Evolutionary conservation across 2,797 vertebrate species (phyloP), one percentile per base, ranked within the genome.

Genomic region (Microchirus variegatus): DNA sequence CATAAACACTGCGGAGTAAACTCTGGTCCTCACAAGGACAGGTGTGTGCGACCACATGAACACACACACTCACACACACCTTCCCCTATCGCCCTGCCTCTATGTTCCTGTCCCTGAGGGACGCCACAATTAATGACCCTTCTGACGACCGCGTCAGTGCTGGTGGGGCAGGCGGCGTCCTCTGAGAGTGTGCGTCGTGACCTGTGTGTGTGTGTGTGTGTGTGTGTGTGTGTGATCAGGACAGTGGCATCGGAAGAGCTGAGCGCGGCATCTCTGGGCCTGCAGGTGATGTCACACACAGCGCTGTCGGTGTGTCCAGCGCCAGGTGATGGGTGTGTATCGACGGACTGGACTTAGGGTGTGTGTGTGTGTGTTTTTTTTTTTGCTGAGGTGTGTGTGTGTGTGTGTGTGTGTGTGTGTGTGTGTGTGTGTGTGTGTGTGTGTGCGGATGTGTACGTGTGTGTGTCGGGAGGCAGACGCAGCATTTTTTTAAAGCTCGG

Each of bases 401-500:
- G 4, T 14, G 40, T 41, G 50, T 22, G 22, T 22, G 22, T 22
- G 22, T 22, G 22, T 3, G 5, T 22, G 31, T 35, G 35, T 40
- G 13, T 16, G 70, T 65, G 85, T 85, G 83, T 85, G 78, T 84
- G 78, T 50, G 75, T 67, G 78, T 5, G 4, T 14, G 40, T 41
- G 50, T 22, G 22, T 22, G 22, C 5, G 22, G 3, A 5, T 3
- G 5, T 22, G 31, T 35, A 16, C 19, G 13, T 16, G 70, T 65
- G 85, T 85, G 83, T 85, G 78, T 84, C n/a, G 47, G 2, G 76
- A 73, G 89, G 84, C 87, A 80, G 77, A 92, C 90, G 53, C 92
- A 93, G 92, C 91, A 86, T 54, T 93, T 93, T 54, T 93, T 93
- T 91, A 90, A 90, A 91, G 71, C 75, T 78, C 6, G 36, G 63